A percentile compares a stretch with the other conserved stretches of the same genome.
These are phyloP conservation scores for Molossus molossus DNA, from an alignment of 2,797 vertebrate species.

Conservation along the genomic window DNA sequence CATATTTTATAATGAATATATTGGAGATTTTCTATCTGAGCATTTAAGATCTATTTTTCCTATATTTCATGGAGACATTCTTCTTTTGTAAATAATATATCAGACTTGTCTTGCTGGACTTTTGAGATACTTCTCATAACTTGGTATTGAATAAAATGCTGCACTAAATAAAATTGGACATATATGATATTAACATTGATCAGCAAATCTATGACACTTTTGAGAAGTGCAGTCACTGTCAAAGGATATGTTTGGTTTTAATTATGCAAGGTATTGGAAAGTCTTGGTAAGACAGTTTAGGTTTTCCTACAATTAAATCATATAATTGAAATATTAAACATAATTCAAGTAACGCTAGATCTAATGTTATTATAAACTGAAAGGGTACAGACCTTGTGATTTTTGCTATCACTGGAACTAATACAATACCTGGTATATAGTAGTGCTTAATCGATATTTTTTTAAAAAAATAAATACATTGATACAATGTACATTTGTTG, in stretches of 20 bases:
- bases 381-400: not conserved
- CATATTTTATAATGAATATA: not conserved
- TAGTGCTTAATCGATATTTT: not conserved
- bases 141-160: not conserved
- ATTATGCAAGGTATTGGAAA: not conserved
- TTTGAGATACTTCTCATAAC: not conserved
- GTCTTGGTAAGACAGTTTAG: not conserved
- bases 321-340: not conserved
- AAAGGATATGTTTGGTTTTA: not conserved
- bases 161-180: not conserved
- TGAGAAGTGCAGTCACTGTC: not conserved
- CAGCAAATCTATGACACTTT: not conserved
- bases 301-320: not conserved
- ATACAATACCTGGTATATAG: not conserved
- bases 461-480: not conserved
- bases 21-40: not conserved
- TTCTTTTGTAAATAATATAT: not conserved
- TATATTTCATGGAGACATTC: not conserved
- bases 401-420: not conserved
- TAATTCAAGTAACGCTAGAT: not conserved
- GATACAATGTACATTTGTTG: rapidly evolving
- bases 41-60: not conserved
- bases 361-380: not conserved
- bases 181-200: not conserved
- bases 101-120: not conserved